These are phyloP conservation scores for Rhagologus leucostigma DNA, from an alignment of 2,113 vertebrate species.

Conservation along the genomic window DNA sequence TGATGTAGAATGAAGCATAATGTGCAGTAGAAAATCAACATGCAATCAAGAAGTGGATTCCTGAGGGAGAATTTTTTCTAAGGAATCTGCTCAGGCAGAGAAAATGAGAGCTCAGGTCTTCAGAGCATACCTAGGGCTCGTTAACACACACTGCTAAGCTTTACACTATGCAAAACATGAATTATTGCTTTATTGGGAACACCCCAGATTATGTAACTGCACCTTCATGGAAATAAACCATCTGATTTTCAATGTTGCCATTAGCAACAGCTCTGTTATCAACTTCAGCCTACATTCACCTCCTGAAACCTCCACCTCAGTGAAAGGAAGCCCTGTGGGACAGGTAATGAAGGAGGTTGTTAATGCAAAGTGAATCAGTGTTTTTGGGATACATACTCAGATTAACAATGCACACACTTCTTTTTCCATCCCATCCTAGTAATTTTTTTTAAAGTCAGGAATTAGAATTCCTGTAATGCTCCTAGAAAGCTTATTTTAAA, in stretches of 20 bases:
- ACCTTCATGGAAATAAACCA: not conserved
- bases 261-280: conserved; percentile 27
- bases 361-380: not conserved
- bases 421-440: not conserved
- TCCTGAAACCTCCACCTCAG: not conserved
- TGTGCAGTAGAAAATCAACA: not conserved
- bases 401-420: not conserved
- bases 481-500: not conserved
- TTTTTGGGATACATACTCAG: not conserved
- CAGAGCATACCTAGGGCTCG: not conserved
- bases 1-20: not conserved
- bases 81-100: not conserved
- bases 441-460: not conserved
- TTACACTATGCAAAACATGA: not conserved
- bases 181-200: not conserved
- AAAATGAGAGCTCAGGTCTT: not conserved
- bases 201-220: not conserved
- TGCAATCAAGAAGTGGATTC: not conserved
- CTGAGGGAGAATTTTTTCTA: not conserved
- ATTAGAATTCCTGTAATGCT: not conserved
- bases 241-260: not conserved
- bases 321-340: not conserved
- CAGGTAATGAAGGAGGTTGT: not conserved
- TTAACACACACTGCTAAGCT: not conserved
- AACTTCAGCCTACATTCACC: not conserved